A percentile compares a stretch with the other conserved stretches of the same genome.
phyloP scores from a whole-genome alignment of 2,888 invertebrate species.

The Lasioglossum oenotherae region DNA sequence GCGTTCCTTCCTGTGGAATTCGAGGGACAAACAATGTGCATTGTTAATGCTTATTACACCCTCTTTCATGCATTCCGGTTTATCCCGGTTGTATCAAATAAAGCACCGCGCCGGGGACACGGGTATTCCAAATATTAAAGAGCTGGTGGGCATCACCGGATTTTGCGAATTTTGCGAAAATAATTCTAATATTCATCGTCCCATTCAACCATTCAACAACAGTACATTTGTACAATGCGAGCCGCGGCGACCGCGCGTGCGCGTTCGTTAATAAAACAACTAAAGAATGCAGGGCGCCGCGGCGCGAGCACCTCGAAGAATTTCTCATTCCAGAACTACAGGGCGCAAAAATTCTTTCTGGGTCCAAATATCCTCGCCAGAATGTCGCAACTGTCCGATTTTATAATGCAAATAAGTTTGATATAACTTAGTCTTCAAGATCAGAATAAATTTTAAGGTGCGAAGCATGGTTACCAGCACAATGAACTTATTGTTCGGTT shows the following conservation, averaged over 20 bases:
- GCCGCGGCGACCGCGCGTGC: background rate
- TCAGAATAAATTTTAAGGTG: too few relatives aligned
- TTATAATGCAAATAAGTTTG: too few relatives aligned
- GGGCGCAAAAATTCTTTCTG: background rate
- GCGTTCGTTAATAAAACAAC: background rate
- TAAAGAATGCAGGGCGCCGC: background rate
- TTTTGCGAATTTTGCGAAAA: background rate
- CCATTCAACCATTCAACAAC: background rate
- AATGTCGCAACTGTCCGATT: background rate
- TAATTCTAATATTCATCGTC: background rate
- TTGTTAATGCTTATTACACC: slow-evolving; percentile 20
- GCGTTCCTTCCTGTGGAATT: slow-evolving; percentile 15
- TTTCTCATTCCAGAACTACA: background rate
- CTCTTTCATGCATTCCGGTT: background rate
- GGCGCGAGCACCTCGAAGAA: background rate
- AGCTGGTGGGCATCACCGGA: background rate
- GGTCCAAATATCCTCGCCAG: background rate
- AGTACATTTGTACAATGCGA: background rate
- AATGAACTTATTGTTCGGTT: too few relatives aligned
- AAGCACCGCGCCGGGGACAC: background rate
- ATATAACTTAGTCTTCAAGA: too few relatives aligned
- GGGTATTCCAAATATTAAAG: background rate
- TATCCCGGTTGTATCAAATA: background rate
- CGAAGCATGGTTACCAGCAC: too few relatives aligned
- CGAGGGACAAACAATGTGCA: slow-evolving; percentile 22